Evolutionary conservation across 2,888 invertebrate genomes (phyloP).

Genomic region (Eulithis testata): DNA sequence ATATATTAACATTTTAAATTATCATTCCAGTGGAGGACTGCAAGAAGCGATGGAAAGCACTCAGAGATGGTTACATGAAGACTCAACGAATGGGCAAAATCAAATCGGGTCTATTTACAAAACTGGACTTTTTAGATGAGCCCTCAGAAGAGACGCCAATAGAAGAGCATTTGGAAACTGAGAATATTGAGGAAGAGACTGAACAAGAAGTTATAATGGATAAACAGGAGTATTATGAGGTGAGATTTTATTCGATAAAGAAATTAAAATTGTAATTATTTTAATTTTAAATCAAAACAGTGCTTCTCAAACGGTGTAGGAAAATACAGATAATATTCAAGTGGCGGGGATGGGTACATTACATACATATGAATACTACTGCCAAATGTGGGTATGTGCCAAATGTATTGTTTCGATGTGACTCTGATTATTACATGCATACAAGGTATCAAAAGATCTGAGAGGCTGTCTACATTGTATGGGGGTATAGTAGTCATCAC

Average conservation of each 20-base stretch:
- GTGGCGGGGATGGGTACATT: no score
- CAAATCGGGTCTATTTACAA: slow-evolving; percentile 67
- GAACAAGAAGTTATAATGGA: slow-evolving; percentile 77
- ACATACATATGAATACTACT: no score
- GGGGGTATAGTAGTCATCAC: no score
- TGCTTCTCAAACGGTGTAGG: no score
- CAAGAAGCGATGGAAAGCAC: slow-evolving; percentile 82
- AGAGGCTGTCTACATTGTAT: no score
- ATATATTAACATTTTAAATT: not conserved
- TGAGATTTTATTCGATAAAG: slow-evolving; percentile 36
- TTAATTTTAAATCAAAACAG: no score
- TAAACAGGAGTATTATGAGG: slow-evolving; percentile 79
- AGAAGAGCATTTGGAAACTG: slow-evolving; percentile 44
- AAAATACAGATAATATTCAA: no score
- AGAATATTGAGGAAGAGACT: slow-evolving; percentile 40
- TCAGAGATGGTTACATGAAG: slow-evolving; percentile 82
- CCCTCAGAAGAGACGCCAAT: slow-evolving; percentile 43
- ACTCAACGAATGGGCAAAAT: slow-evolving; percentile 73
- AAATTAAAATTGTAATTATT: no score
- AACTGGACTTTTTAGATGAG: slow-evolving; percentile 67
- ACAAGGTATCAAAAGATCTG: no score
- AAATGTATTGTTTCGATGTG: no score
- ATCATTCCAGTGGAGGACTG: slow-evolving; percentile 81
- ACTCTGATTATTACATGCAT: no score
- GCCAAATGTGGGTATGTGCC: no score